These are phyloP conservation scores for Anguilla megastoma DNA, from an alignment of 2,797 vertebrate species.

Conservation along the genomic window DNA sequence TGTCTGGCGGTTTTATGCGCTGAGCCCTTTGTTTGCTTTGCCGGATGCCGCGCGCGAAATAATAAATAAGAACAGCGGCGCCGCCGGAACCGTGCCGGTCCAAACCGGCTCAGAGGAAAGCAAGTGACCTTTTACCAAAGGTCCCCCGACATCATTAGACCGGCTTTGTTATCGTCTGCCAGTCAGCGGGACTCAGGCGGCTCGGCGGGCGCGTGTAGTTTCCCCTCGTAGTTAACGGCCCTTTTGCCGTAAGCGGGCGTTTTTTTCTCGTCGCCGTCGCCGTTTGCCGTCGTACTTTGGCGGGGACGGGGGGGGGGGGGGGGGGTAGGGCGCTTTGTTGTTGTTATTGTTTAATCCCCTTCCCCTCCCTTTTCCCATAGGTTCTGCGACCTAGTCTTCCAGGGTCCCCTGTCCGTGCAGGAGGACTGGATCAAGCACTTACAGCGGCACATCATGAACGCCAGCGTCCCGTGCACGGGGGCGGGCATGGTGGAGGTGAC, in stretches of 20 bases:
- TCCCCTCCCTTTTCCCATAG: conserved; percentile 45
- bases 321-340: not conserved
- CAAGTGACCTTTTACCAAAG: not conserved
- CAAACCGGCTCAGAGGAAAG: not conserved
- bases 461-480: conserved; percentile 95
- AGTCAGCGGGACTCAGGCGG: not conserved
- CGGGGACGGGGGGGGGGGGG: not conserved
- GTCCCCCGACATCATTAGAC: not conserved
- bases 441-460: conserved; percentile 98
- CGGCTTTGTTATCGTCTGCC: not conserved
- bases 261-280: not conserved
- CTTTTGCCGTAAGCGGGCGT: not conserved
- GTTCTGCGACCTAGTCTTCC: conserved; percentile 99
- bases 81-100: not conserved
- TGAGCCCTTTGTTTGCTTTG: not conserved
- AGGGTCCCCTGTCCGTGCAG: conserved; percentile 97
- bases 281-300: not conserved
- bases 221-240: not conserved
- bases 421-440: conserved; percentile 99
- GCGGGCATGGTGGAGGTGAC: conserved; percentile 96
- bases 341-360: not conserved
- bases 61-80: not conserved
- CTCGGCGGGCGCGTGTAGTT: not conserved
- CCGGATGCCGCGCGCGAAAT: not conserved
- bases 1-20: not conserved